These are phyloP conservation scores for Clostera curtula DNA, from an alignment of 2,888 invertebrate species.

Conservation along the genomic window DNA sequence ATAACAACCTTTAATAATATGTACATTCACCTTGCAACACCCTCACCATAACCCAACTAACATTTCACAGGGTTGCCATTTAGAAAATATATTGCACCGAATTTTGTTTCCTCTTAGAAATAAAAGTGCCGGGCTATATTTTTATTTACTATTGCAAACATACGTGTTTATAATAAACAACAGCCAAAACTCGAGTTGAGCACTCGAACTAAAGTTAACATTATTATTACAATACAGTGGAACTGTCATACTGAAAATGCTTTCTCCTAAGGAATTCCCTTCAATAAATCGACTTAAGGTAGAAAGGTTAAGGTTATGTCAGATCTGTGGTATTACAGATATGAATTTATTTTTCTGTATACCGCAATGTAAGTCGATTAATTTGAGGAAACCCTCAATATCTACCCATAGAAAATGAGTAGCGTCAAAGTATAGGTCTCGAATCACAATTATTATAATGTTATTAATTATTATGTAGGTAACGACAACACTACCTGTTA, in stretches of 20 bases:
- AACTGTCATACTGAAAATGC: too few species aligned
- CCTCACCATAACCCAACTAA: conserved; percentile 36
- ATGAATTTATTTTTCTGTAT: too few species aligned
- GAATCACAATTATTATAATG: conserved; percentile 35
- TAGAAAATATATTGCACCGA: conserved; percentile 58
- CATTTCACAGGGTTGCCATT: conserved; percentile 37
- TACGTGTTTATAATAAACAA: conserved; percentile 50
- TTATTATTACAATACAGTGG: conserved; percentile 30
- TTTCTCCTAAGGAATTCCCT: too few species aligned
- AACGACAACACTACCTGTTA: conserved; percentile 68
- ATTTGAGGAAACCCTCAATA: conserved; percentile 26
- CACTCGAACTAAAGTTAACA: conserved; percentile 26
- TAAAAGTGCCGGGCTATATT: conserved; percentile 39
- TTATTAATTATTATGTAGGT: conserved; percentile 39
- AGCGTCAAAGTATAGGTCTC: conserved; percentile 44
- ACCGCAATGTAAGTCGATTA: too few species aligned
- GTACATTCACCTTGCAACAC: conserved; percentile 58
- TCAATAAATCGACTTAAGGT: too few species aligned
- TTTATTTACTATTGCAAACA: conserved; percentile 38
- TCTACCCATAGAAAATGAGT: conserved; percentile 40
- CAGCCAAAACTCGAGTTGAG: conserved; percentile 41
- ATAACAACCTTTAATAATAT: conserved; percentile 25
- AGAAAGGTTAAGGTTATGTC: too few species aligned
- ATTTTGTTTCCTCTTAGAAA: conserved; percentile 34
- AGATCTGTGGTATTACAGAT: too few species aligned